Evolutionary conservation across 2,888 invertebrate species (phyloP), one percentile per base, ranked within the genome.

Genomic region (Notodromas monacha): DNA sequence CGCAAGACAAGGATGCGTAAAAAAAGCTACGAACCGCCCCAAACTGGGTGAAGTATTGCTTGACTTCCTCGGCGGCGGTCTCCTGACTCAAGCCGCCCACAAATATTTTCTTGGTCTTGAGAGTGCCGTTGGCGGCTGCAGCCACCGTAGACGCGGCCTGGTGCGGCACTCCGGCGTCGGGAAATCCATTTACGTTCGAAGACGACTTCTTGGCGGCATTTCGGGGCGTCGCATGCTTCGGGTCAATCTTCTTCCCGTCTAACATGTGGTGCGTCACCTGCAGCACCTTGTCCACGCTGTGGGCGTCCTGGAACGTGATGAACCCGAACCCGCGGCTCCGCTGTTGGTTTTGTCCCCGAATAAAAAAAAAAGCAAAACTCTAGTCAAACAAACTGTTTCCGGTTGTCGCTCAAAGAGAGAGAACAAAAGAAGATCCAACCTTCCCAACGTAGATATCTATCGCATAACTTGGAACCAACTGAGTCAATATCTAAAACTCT

Each of bases 301-400:
- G 62, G 33, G 77, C 70, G 51, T 77, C 76, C 51, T 73, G 68
- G 56, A 79, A 79, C 44, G 77, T 77, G 52, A 79, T 77, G 58
- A 79, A 79, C 45, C 77, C 72, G 52, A 79, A 79, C 46, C 77
- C 79, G 50, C 79, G 68, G 58, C 76, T 77, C 49, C 77, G 67
- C 77, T 79, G 65, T 15, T 30, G 30, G 5, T 12, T n/a, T n/a
- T n/a, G n/a, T n/a, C n/a, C n/a, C 26, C 10, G 10, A 12, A 27
- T 27, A 12, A n/a, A 27, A 12, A 12, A 27, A 27, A 6, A 12
- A 27, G 6, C 21, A 21, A 8, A 6, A 21, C 8, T n/a, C 21
- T 6, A 21, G n/a, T 21, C 21, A n/a, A n/a, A 21, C 6, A 21
- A 8, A 8, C 21, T n/a, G 21, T 8, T n/a, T n/a, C n/a, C 21